These are phyloP conservation scores for Nyctibius grandis DNA, from an alignment of 2,797 vertebrate genomes.

Conservation along the genomic window DNA sequence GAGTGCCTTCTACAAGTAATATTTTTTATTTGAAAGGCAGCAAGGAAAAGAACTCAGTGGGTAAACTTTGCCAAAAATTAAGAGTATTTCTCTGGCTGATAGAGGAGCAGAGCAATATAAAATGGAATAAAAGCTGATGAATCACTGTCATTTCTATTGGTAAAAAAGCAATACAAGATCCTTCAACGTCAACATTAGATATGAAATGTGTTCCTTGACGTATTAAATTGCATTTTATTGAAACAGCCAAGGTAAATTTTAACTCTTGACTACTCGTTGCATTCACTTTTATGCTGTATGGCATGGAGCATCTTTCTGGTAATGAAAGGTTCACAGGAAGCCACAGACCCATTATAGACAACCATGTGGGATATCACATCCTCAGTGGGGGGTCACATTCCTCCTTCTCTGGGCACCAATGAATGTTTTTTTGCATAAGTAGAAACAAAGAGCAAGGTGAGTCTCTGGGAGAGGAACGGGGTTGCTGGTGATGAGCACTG, in stretches of 20 bases:
- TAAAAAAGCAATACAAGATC: slow-evolving; percentile 64
- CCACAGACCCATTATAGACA: neutral
- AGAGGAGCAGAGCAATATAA: slow-evolving; percentile 60
- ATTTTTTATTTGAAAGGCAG: slow-evolving; percentile 39
- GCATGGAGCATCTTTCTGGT: neutral
- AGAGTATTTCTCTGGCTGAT: slow-evolving; percentile 49
- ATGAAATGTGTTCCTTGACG: slow-evolving; percentile 50
- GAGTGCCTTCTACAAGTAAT: neutral
- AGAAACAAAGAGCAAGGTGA: neutral
- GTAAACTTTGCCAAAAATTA: slow-evolving; percentile 57
- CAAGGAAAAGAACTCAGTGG: slow-evolving; percentile 9
- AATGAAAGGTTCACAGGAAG: neutral
- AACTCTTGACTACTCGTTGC: slow-evolving; percentile 15
- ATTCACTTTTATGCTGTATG: neutral
- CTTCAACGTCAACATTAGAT: slow-evolving; percentile 61
- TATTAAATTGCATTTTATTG: slow-evolving; percentile 69
- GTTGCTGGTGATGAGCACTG: neutral
- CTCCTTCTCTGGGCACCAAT: neutral
- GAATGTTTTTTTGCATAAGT: neutral
- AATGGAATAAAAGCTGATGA: slow-evolving; percentile 64
- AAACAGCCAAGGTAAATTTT: slow-evolving; percentile 49
- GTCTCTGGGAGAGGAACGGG: neutral
- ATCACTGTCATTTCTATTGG: slow-evolving; percentile 68
- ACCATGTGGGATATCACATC: neutral
- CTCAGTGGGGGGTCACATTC: neutral